Conservation (phyloP, 92 coral and sea anemone species). For the Hydrozoanthus gracilis region DNA sequence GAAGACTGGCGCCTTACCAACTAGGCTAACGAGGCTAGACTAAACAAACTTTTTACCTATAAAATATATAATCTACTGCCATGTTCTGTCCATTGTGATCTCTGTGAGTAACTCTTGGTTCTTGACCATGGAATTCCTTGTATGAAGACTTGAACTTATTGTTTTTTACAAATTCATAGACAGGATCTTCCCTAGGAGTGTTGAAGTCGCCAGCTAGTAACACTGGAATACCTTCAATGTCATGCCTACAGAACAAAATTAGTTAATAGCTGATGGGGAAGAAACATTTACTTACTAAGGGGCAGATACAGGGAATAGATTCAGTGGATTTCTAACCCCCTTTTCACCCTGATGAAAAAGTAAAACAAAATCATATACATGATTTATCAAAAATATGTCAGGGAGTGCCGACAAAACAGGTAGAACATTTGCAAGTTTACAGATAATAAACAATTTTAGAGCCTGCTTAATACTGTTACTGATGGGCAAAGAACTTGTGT, state of each 20-base stretch:
- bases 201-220: conserved; percentile 93
- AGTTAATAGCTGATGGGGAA: neutral
- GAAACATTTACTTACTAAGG: too few relatives aligned
- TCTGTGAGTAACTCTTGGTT: conserved; percentile 90
- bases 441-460: too few relatives aligned
- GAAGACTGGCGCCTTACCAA: too few relatives aligned
- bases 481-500: too few relatives aligned
- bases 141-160: conserved; percentile 84
- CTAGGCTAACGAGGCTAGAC: neutral
- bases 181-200: conserved; percentile 85
- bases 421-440: too few relatives aligned
- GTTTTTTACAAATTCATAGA: conserved; percentile 73
- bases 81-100: conserved; percentile 82
- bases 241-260: conserved; percentile 50
- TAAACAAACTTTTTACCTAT: conserved; percentile 62
- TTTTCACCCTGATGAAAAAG: too few relatives aligned
- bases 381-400: too few relatives aligned
- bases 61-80: conserved; percentile 93
- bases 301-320: too few relatives aligned
- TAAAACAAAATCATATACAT: too few relatives aligned
- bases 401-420: too few relatives aligned
- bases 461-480: too few relatives aligned
- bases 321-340: too few relatives aligned
- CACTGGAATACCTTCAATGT: conserved; percentile 72
- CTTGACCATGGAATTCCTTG: conserved; percentile 83